Base-by-base conservation (phyloP, 2,888 invertebrate genomes). In the Trilocha varians region DNA sequence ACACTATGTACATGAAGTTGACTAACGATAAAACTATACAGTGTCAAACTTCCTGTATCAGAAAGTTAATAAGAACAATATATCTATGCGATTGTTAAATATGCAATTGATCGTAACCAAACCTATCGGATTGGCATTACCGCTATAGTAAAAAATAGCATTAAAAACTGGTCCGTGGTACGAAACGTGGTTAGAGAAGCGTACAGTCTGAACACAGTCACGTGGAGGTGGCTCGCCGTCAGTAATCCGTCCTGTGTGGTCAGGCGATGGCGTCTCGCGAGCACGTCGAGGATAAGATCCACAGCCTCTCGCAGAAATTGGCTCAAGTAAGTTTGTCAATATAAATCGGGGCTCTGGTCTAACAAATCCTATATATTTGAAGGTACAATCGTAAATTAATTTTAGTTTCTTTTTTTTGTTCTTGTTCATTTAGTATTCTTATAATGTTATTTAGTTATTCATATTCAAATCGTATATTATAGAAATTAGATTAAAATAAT, bases 191-290 rank as follows among this genome's bases (percentile, higher is more conserved):
- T n/a, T n/a, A 5, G 8, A 15, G 11, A 40, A 13, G 67, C 65
- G 73, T 78, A 78, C 70, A 65, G 48, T 78, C 65, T 66, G 70
- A 73, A 73, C 53, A 50, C 49, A 43, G 64, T 49, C 74, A 75
- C 74, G 71, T 60, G 66, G 8, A 6, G 66, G 67, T 66, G 66
- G 74, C 71, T 74, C 73, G 68, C 70, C 70, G 64, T 76, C 58
- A 72, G 76, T 84, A 84, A 84, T 74, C 60, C 72, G 70, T 85
- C 74, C 71, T 82, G 70, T 85, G 83, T 84, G 79, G 75, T 67
- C 87, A 91, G 91, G 91, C 91, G 72, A 89, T 90, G 85, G 90
- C 89, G 87, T 87, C 89, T 73, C 88, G 90, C 75, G 91, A 91
- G 65, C 88, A 89, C 87, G 89, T 89, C 77, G 91, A 91, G 85